Base-by-base conservation (phyloP, 64 coral and sea anemone genomes). In the Porites lutea region DNA sequence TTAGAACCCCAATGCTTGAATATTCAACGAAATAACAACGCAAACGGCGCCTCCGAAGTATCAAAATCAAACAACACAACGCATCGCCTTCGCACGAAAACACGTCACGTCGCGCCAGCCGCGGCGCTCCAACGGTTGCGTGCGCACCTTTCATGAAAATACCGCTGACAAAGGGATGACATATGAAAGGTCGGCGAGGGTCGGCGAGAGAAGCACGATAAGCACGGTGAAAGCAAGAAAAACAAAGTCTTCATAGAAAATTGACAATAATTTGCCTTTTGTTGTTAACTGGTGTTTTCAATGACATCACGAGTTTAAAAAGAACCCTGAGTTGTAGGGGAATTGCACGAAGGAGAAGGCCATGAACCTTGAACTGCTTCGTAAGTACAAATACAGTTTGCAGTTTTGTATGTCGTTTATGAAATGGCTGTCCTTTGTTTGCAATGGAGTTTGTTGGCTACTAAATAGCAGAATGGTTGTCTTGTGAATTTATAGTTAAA, bases 331-430 rank as follows among this genome's bases (percentile, higher is more conserved):
- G 53, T 19, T 59, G 23, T 19, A 22, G n/a, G 49, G 81, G 47
- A 51, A 84, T 68, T 8, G 18, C 7, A 84, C 61, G 15, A 2
- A n/a, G 2, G 19, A 48, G 50, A 48, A 37, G 48, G 60, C 61
- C 49, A 93, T 93, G 91, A 93, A 93, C 79, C 73, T 93, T 11
- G 91, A 93, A 65, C 82, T 93, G 27, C 91, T 93, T 58, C 91
- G 91, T 93, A 55, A 93, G 91, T 93, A 87, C 20, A 59, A 57
- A 57, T 37, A 37, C 2, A 57, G 3, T 57, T 57, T 57, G 54
- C 3, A 3, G 12, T 37, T 37, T 37, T 37, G 27, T 37, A 37
- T 37, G 27, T 37, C 27, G 27, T 37, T 37, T 37, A 37, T 37
- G 27, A 37, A 37, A 37, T 0, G 27, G 1, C 27, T 0, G 27